phyloP scores from a whole-genome alignment of 2,888 invertebrate genomes.

The Tetropium fuscum region DNA sequence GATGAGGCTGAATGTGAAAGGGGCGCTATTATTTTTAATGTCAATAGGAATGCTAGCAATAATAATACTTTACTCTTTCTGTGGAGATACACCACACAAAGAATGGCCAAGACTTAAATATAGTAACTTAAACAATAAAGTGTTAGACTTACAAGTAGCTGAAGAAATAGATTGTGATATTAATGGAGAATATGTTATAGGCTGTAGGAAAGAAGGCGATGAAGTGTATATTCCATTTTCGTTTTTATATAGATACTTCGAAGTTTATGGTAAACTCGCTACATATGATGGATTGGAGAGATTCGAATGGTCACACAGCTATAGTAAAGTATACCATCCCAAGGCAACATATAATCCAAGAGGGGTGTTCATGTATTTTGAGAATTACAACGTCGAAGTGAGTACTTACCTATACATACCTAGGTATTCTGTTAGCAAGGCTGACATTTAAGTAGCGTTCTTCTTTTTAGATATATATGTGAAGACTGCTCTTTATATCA shows the following conservation, averaged over 20 bases:
- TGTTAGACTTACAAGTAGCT: slow-evolving; percentile 64
- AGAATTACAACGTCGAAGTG: slow-evolving; percentile 97
- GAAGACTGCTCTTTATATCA: no score
- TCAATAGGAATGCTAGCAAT: slow-evolving; percentile 76
- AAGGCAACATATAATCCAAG: slow-evolving; percentile 89
- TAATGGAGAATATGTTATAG: slow-evolving; percentile 80
- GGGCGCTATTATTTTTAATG: slow-evolving; percentile 75
- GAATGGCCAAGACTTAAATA: slow-evolving; percentile 49
- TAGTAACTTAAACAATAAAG: slow-evolving; percentile 47
- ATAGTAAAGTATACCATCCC: slow-evolving; percentile 90
- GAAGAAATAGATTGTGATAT: slow-evolving; percentile 89
- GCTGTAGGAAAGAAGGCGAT: slow-evolving; percentile 67
- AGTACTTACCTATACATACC: no score
- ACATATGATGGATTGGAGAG: slow-evolving; percentile 79
- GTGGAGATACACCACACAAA: slow-evolving; percentile 66
- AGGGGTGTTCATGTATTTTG: slow-evolving; percentile 96
- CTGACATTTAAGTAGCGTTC: no score
- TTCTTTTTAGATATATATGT: no score
- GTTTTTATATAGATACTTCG: slow-evolving; percentile 93
- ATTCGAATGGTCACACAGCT: slow-evolving; percentile 96
- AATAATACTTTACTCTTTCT: slow-evolving; percentile 81
- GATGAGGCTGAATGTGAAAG: slow-evolving; percentile 84
- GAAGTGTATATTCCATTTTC: slow-evolving; percentile 94
- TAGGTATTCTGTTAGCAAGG: no score
- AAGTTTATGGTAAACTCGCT: slow-evolving; percentile 90